Evolutionary conservation across 2,113 vertebrate species (phyloP).

Genomic region (Onychostoma macrolepis): DNA sequence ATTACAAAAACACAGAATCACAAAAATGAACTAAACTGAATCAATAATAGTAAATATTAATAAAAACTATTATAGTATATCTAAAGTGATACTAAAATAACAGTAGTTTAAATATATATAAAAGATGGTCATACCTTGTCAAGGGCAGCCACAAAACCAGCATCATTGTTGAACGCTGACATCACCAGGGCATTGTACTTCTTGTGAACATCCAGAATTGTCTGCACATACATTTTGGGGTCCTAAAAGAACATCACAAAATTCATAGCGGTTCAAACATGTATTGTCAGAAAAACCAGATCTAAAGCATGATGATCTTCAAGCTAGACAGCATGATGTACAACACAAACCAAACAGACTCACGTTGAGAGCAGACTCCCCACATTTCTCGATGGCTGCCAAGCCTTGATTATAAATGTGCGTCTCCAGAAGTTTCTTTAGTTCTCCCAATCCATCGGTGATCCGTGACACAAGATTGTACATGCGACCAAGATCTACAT

Average conservation of each 20-base stretch:
- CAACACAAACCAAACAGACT: slow-evolving; percentile 58
- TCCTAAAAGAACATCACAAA: slow-evolving; percentile 75
- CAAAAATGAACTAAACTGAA: too few relatives aligned
- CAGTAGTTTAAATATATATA: too few relatives aligned
- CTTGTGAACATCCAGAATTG: slow-evolving; percentile 97
- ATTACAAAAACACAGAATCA: too few relatives aligned
- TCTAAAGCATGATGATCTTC: background rate
- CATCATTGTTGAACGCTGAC: slow-evolving; percentile 98
- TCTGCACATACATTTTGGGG: slow-evolving; percentile 99
- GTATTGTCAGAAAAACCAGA: background rate
- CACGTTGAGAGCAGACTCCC: slow-evolving; percentile 97
- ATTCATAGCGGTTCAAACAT: background rate
- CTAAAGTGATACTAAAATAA: too few relatives aligned
- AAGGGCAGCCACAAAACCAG: slow-evolving; percentile 95
- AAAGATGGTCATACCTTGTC: slow-evolving; percentile 84
- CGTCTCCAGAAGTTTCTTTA: slow-evolving; percentile 97
- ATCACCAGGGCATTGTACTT: slow-evolving; percentile 98
- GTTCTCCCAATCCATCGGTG: slow-evolving; percentile 94
- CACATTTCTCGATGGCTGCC: slow-evolving; percentile 98
- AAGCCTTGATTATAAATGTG: slow-evolving; percentile 99
- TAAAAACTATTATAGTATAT: too few relatives aligned
- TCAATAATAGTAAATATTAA: too few relatives aligned
- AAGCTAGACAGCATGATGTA: background rate
- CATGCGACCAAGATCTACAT: slow-evolving; percentile 93
- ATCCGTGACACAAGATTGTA: slow-evolving; percentile 98